Percentiles rank a stretch among this genome's conserved stretches.
Evolutionary conservation across 2,797 vertebrate species (phyloP).

Genomic region (Sebastes minor): DNA sequence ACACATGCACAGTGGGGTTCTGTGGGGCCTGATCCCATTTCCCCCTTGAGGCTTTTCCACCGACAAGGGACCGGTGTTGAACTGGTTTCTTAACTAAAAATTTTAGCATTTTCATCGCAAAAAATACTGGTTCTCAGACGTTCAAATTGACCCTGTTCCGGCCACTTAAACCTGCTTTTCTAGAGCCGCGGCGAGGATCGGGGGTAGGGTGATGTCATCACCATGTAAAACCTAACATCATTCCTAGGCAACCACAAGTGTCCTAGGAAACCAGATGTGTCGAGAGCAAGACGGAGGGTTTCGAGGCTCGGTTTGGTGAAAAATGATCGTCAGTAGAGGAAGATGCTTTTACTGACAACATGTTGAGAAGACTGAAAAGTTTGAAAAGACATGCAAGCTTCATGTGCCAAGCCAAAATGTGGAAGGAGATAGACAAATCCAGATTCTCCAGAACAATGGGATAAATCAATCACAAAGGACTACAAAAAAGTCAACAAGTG

Average conservation of each 20-base stretch:
- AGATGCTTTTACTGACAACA: conserved; percentile 9
- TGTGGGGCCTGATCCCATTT: conserved; percentile 63
- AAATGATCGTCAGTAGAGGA: conserved; percentile 2
- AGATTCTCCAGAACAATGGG: conserved; percentile 14
- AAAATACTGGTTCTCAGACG: conserved; percentile 27
- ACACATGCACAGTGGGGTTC: conserved; percentile 48
- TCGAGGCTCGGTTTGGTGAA: conserved; percentile 16
- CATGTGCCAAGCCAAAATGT: neutral
- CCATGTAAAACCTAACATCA: conserved; percentile 62
- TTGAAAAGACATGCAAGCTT: neutral
- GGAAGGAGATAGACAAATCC: conserved; percentile 9
- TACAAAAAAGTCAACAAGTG: conserved; percentile 15
- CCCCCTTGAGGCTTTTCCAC: conserved; percentile 57
- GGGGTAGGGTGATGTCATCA: conserved; percentile 61
- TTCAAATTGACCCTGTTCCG: conserved; percentile 35
- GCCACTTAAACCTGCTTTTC: conserved; percentile 50
- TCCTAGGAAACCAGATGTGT: conserved; percentile 69
- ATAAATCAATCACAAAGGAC: neutral
- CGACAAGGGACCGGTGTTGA: conserved; percentile 33
- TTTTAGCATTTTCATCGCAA: conserved; percentile 18
- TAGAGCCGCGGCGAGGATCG: conserved; percentile 13
- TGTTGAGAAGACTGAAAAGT: neutral
- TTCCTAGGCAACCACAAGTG: conserved; percentile 70
- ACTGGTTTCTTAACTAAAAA: conserved; percentile 11
- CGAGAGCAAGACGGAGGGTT: conserved; percentile 26